Evolutionary conservation across 2,113 vertebrate genomes (phyloP).

Genomic region (Cairina moschata): DNA sequence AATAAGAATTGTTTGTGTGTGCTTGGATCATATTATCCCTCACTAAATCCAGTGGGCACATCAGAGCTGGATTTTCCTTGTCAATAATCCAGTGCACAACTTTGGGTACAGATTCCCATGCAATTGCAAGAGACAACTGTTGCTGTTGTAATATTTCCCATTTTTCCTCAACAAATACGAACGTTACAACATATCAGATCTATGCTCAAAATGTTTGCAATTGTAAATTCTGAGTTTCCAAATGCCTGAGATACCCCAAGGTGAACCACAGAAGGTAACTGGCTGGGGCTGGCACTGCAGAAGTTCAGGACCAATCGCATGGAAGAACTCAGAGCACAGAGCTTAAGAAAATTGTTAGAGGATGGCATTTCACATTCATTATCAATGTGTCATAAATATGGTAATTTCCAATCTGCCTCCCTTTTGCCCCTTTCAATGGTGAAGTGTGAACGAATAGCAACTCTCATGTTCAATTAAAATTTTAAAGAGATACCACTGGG

Average conservation of each 20-base stretch:
- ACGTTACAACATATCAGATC: background rate
- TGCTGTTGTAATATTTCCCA: background rate
- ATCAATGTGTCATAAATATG: conserved; percentile 1
- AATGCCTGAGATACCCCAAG: background rate
- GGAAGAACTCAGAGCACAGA: background rate
- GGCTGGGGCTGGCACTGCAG: accelerated
- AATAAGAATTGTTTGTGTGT: background rate
- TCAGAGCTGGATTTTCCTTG: background rate
- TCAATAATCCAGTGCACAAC: background rate
- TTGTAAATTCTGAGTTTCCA: background rate
- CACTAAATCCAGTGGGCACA: background rate
- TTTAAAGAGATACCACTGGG: background rate
- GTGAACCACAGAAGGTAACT: background rate
- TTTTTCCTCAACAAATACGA: background rate
- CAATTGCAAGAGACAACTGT: background rate
- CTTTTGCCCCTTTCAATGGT: background rate
- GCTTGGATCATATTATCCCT: background rate
- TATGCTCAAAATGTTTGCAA: background rate
- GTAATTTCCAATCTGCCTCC: conserved; percentile 25
- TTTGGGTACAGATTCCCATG: background rate
- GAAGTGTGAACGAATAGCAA: background rate
- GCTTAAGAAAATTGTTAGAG: background rate
- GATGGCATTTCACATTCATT: conserved; percentile 1
- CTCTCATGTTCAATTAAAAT: background rate
- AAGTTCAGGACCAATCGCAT: background rate